These are phyloP conservation scores for Abrostola triplasia DNA, from an alignment of 2,888 invertebrate genomes.

Conservation along the genomic window DNA sequence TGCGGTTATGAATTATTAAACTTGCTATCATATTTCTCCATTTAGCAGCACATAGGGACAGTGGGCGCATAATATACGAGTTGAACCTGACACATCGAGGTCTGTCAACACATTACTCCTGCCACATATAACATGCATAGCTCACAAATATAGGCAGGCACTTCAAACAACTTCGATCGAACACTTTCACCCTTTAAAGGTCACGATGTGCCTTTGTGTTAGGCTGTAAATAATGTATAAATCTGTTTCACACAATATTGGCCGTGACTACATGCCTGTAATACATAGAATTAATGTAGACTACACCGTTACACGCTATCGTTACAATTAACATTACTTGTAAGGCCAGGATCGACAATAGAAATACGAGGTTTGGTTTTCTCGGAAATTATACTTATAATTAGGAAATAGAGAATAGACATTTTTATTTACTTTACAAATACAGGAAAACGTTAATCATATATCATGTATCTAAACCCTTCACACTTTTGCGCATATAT, in stretches of 20 bases:
- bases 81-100: slow-evolving; percentile 2
- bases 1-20: not conserved
- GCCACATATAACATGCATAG: slow-evolving; percentile 3
- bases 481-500: too few species aligned
- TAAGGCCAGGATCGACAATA: too few species aligned
- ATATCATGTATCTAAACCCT: too few species aligned
- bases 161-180: slow-evolving; percentile 50
- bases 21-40: not conserved
- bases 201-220: slow-evolving; percentile 34
- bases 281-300: slow-evolving; percentile 13
- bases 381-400: too few species aligned
- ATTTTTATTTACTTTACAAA: too few species aligned
- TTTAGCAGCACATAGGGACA: not conserved
- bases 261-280: slow-evolving; percentile 6
- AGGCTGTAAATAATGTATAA: slow-evolving; percentile 31
- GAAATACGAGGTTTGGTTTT: too few species aligned
- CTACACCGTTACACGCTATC: slow-evolving; percentile 17
- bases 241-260: slow-evolving; percentile 17
- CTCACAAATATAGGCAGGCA: slow-evolving; percentile 11
- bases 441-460: too few species aligned
- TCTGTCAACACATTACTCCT: slow-evolving; percentile 15
- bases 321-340: too few species aligned
- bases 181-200: slow-evolving; percentile 43
- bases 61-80: not conserved
- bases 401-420: too few species aligned